Base-by-base conservation (phyloP, 1,140 invertebrate species). In the Temnothorax nylanderi region DNA sequence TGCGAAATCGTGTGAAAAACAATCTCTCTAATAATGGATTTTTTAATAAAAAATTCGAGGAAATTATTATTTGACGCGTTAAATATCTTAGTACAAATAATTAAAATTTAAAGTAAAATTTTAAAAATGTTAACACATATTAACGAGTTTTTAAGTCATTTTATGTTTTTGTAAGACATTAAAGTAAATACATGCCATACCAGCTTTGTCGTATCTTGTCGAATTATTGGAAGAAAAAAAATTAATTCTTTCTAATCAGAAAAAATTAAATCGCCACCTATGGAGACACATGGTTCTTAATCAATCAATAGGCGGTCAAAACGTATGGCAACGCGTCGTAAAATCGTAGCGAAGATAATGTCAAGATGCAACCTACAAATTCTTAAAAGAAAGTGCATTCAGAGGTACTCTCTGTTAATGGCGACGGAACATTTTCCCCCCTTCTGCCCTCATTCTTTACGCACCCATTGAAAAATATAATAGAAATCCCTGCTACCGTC, bases 401-500 rank as follows among this genome's bases (percentile, higher is more conserved):
- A 54, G 37, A 51, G 67, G 37, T 67, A 5, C n/a, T 21, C 26
- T 11, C 62, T 65, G 21, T 16, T 85, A 87, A 89, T 82, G 60
- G 54, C 37, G 21, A 44, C 18, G 10, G 4, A 47, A 41, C 51
- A 41, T 71, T 89, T 80, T 41, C 32, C 56, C 34, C 37, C 13
- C 41, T 58, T 10, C 5, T 51, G 26, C 21, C n/a, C 65, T 41
- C 44, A 1, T 41, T 86, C 56, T 7, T 65, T 49, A 51, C 34
- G 37, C 37, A 49, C 10, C 16, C 65, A 11, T 75, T 77, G 49
- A 34, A 32, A 32, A 34, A 74, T 64, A 72, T 90, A 89, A 90
- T 85, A 86, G 89, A 90, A 88, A 88, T 86, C 72, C 81, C 21
- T 54, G 82, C 81, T 77, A 90, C 81, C 62, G 75, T 86, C 62